Conservation (phyloP, 2,888 invertebrate genomes). For the Tenodera sinensis region DNA sequence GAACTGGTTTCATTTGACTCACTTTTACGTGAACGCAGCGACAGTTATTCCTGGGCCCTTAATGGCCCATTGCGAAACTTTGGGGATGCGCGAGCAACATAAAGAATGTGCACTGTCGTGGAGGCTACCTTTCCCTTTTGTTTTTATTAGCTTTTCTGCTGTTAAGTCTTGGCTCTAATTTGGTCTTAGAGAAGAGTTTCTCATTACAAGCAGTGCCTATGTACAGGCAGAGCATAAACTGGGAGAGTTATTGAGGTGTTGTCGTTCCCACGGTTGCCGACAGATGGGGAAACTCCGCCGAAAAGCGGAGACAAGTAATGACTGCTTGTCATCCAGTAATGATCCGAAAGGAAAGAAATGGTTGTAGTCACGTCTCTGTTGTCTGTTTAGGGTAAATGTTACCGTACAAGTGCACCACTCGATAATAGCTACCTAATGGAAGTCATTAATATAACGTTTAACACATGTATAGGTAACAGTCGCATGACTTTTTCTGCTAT, state of each 20-base stretch:
- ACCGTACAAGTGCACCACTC: no score
- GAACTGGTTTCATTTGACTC: background rate
- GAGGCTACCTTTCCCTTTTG: background rate
- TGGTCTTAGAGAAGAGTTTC: background rate
- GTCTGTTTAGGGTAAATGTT: background rate
- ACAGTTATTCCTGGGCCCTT: background rate
- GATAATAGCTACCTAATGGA: no score
- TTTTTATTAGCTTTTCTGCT: background rate
- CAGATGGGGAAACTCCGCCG: background rate
- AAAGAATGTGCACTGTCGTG: background rate
- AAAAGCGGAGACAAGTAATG: background rate
- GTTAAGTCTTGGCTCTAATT: background rate
- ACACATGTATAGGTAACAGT: no score
- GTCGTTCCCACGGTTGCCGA: background rate
- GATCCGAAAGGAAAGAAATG: background rate
- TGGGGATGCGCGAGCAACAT: background rate
- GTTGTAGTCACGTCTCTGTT: background rate
- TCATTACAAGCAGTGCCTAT: background rate
- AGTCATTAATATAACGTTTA: no score
- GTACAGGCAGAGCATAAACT: background rate
- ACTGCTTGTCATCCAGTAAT: background rate
- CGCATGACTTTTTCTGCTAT: no score
- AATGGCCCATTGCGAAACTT: background rate
- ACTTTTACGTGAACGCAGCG: background rate
- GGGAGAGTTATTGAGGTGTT: background rate